Base-by-base conservation (phyloP, 1,140 invertebrate species). In the Lethrus apterus region DNA sequence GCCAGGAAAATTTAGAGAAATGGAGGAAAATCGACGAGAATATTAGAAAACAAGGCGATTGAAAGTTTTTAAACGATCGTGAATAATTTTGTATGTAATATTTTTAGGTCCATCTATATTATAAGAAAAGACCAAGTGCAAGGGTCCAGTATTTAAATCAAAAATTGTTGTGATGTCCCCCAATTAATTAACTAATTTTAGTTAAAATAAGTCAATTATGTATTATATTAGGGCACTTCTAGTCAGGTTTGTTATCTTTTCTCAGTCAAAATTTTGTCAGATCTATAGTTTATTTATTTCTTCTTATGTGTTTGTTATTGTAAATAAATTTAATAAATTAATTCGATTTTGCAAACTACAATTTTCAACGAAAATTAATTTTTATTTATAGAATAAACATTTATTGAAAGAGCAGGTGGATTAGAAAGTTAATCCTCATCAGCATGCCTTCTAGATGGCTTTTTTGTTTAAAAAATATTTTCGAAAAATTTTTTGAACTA, bases 11-110 rank as follows among this genome's bases (percentile, higher is more conserved):
- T 64, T 62, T 81, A 42, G 59, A 70, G 14, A 55, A 63, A 47
- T 83, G 80, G 80, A 69, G 72, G 52, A 51, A 68, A 32, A 67
- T 70, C 48, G 74, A 75, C 20, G 59, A 58, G 26, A 49, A 62
- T 19, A 48, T 51, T 17, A 51, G 32, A 21, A 46, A 53, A 44
- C 36, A 51, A 30, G 5, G n/a, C 5, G 5, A 7, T 26, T 26
- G 5, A 26, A 26, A n/a, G n/a, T n/a, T n/a, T n/a, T 26, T 26
- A n/a, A 26, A n/a, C 23, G n/a, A 26, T 26, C n/a, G n/a, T n/a
- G n/a, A n/a, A n/a, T n/a, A n/a, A n/a, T n/a, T n/a, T n/a, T n/a
- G n/a, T n/a, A n/a, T n/a, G n/a, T n/a, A n/a, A n/a, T n/a, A n/a
- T n/a, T n/a, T n/a, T n/a, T n/a, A n/a, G n/a, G n/a, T n/a, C n/a